Percentiles rank a stretch among this genome's conserved stretches.
These are phyloP conservation scores for Ceratosolen fusciceps DNA, from an alignment of 1,140 invertebrate genomes.

Conservation along the genomic window DNA sequence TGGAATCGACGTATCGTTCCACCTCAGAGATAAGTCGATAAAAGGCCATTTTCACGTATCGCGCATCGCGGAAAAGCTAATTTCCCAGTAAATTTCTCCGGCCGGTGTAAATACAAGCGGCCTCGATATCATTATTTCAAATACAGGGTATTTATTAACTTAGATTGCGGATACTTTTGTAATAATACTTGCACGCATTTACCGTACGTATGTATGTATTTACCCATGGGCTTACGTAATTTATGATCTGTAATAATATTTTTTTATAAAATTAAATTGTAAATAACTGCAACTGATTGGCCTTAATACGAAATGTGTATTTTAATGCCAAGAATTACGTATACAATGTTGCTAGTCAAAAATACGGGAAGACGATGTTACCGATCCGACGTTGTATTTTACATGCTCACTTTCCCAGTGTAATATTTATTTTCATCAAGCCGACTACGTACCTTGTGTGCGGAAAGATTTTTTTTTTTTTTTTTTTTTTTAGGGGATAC, in stretches of 20 bases:
- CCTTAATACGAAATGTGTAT: not conserved
- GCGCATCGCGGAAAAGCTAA: not conserved
- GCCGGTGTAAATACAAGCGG: not conserved
- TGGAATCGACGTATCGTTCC: constrained; percentile 6
- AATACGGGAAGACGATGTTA: not conserved
- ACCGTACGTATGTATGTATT: not conserved
- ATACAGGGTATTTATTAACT: not conserved
- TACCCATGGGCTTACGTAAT: not conserved
- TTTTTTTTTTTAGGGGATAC: not conserved
- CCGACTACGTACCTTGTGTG: not conserved
- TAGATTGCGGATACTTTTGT: not conserved
- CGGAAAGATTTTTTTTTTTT: too few species aligned
- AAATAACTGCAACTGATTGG: not conserved
- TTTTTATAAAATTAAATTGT: constrained; percentile 7
- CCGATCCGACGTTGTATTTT: not conserved
- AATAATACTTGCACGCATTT: not conserved
- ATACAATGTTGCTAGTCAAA: not conserved
- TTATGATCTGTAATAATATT: not conserved
- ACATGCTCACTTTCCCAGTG: not conserved
- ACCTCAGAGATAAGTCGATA: constrained; percentile 1
- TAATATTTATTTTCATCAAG: constrained; percentile 5
- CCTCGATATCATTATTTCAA: not conserved
- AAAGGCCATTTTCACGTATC: constrained; percentile 5
- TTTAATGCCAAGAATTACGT: not conserved
- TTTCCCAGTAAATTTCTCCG: not conserved